phyloP scores from a whole-genome alignment of 2,888 invertebrate species.

The Scelioninae gen. 2 region DNA sequence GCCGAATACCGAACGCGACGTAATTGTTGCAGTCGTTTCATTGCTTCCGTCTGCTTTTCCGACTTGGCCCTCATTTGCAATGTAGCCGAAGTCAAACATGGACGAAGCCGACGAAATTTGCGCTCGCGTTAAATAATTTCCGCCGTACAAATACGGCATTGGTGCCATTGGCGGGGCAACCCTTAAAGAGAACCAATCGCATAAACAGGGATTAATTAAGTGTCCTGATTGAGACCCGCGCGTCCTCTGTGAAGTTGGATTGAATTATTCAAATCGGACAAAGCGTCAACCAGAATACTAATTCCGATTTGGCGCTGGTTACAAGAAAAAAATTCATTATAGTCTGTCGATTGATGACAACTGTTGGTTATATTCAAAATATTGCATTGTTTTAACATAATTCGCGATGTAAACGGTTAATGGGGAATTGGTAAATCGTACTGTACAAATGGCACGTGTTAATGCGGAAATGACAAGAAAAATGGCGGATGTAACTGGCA shows the following conservation, averaged over 20 bases:
- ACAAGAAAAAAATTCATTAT: conserved; percentile 26
- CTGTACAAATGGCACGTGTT: too few relatives aligned
- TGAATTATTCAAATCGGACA: conserved; percentile 54
- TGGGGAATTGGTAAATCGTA: too few relatives aligned
- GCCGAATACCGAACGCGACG: too few relatives aligned
- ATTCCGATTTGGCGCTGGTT: background rate
- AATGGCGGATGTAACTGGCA: too few relatives aligned
- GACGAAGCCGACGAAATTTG: conserved; percentile 36
- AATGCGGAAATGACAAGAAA: too few relatives aligned
- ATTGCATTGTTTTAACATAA: too few relatives aligned
- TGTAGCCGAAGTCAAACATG: conserved; percentile 45
- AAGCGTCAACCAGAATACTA: conserved; percentile 28
- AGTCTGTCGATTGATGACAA: conserved; percentile 17
- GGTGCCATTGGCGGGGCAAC: conserved; percentile 60
- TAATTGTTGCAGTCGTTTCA: conserved; percentile 32
- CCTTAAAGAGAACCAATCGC: conserved; percentile 68
- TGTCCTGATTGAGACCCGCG: conserved; percentile 64
- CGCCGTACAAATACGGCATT: conserved; percentile 54
- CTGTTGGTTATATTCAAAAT: too few relatives aligned
- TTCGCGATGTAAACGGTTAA: too few relatives aligned
- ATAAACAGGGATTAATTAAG: conserved; percentile 72
- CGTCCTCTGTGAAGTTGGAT: conserved; percentile 27
- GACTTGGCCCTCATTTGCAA: conserved; percentile 42
- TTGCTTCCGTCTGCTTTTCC: conserved; percentile 15
- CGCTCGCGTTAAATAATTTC: conserved; percentile 59